Conservation (phyloP, 2,113 vertebrate genomes). For the Sylvilagus bachmani region DNA sequence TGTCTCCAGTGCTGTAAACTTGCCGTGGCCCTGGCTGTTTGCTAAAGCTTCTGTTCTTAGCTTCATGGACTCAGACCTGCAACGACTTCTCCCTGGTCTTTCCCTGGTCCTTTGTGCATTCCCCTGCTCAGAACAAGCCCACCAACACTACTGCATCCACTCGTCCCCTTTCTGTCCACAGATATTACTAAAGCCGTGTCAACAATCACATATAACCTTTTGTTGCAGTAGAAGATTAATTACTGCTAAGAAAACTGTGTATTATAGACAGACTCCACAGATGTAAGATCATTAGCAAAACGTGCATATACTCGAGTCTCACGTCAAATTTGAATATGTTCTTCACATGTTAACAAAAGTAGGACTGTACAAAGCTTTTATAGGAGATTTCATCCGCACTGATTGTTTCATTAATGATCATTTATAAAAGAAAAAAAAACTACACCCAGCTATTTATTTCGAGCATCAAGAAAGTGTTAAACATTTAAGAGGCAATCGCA, state of each 20-base stretch:
- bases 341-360: neutral
- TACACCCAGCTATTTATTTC: neutral
- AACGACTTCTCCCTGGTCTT: neutral
- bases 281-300: constrained; percentile 54
- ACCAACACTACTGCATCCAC: neutral
- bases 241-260: neutral
- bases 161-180: neutral
- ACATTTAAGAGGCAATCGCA: neutral
- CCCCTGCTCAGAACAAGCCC: neutral
- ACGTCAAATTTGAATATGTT: neutral
- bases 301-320: neutral
- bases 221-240: constrained; percentile 26
- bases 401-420: constrained; percentile 12
- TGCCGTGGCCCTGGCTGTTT: neutral
- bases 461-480: neutral
- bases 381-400: constrained; percentile 30
- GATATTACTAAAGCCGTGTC: neutral
- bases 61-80: neutral
- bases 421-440: constrained; percentile 12
- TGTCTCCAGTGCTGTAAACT: neutral
- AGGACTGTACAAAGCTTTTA: constrained; percentile 32
- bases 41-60: neutral
- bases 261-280: neutral
- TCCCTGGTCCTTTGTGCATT: too few relatives aligned
- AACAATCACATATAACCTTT: constrained; percentile 33